These are phyloP conservation scores for Arion vulgaris DNA, from an alignment of 1,140 invertebrate genomes.

Conservation along the genomic window DNA sequence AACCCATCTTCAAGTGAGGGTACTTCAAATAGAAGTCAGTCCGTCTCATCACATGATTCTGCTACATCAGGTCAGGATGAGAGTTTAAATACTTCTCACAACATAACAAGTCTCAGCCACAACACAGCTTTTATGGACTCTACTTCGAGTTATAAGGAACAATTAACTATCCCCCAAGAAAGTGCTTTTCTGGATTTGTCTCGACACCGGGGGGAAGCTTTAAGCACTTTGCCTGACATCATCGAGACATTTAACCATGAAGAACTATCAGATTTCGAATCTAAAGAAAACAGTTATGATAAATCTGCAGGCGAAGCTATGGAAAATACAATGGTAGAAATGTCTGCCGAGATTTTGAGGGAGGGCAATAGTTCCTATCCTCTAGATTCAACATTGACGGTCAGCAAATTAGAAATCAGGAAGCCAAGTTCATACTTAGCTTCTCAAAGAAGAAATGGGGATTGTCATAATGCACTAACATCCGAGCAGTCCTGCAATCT, in stretches of 20 bases:
- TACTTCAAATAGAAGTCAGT: constrained; percentile 18
- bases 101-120: background rate
- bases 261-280: background rate
- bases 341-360: background rate
- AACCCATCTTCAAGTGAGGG: constrained; percentile 26
- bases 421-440: constrained; percentile 14
- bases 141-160: constrained; percentile 17
- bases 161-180: background rate
- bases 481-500: background rate
- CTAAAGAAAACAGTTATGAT: background rate
- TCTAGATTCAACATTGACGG: constrained; percentile 35
- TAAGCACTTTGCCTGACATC: constrained; percentile 25
- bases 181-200: background rate
- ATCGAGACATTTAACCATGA: constrained; percentile 3
- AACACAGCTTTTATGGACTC: constrained; percentile 30
- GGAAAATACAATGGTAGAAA: background rate
- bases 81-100: constrained; percentile 21
- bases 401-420: constrained; percentile 24
- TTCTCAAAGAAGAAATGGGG: background rate
- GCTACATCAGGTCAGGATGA: background rate
- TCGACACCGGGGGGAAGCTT: constrained; percentile 13
- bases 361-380: background rate
- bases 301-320: background rate
- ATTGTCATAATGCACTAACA: background rate
- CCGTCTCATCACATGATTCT: background rate